A percentile compares a stretch with the other conserved stretches of the same genome.
These are phyloP conservation scores for Sternotherus odoratus DNA, from an alignment of 2,797 vertebrate species.

Conservation along the genomic window DNA sequence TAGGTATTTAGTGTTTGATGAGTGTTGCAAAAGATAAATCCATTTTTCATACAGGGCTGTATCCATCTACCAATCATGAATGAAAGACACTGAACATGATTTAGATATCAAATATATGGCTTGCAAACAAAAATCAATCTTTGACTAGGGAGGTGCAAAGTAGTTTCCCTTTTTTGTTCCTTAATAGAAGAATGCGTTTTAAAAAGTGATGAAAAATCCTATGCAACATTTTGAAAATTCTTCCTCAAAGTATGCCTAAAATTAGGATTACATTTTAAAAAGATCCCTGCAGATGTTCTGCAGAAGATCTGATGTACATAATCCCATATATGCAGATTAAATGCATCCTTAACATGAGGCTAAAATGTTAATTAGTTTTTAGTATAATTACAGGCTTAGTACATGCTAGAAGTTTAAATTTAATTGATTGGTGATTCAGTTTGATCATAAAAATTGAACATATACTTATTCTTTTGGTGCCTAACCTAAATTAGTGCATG, in stretches of 20 bases:
- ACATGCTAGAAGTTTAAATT: constrained; percentile 67
- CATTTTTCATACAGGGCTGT: constrained; percentile 75
- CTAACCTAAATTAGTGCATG: constrained; percentile 59
- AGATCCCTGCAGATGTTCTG: constrained; percentile 50
- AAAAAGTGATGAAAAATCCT: constrained; percentile 58
- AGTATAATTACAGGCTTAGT: constrained; percentile 73
- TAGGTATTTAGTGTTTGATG: constrained; percentile 83
- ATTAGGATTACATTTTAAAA: constrained; percentile 58
- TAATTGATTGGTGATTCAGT: constrained; percentile 74
- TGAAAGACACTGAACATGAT: constrained; percentile 77
- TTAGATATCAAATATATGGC: constrained; percentile 80
- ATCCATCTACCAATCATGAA: constrained; percentile 77
- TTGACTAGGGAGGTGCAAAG: constrained; percentile 50
- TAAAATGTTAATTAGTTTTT: constrained; percentile 78
- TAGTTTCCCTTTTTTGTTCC: constrained; percentile 66
- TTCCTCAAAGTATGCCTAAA: constrained; percentile 53
- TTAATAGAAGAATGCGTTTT: constrained; percentile 54
- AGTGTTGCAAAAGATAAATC: constrained; percentile 80
- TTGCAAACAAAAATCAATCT: constrained; percentile 79
- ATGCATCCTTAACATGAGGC: constrained; percentile 46
- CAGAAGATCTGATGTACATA: constrained; percentile 48
- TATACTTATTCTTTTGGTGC: constrained; percentile 74
- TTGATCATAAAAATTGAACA: constrained; percentile 76
- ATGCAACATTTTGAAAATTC: constrained; percentile 45
- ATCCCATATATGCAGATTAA: constrained; percentile 59